Base-by-base conservation (phyloP, 2,888 invertebrate species). In the Emmelina monodactyla region DNA sequence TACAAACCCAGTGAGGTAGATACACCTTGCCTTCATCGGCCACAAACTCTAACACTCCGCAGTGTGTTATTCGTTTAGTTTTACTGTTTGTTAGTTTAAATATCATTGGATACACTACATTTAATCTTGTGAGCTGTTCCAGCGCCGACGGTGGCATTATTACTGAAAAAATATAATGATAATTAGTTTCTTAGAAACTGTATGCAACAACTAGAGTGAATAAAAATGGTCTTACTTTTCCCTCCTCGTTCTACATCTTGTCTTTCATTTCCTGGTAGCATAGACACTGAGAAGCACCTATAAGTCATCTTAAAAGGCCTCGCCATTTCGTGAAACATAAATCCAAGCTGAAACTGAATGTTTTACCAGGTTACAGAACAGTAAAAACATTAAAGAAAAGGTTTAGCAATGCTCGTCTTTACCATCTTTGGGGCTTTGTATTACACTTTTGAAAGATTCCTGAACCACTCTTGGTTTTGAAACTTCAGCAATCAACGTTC, bases 21-120 rank as follows among this genome's bases (percentile, higher is more conserved):
- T 97, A 98, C 30, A 96, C 94, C 75, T 92, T 92, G 16, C 97
- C 98, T 72, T 99, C 99, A 63, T 98, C 97, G 7, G 99, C 98
- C 5, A 98, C 95, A 82, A 99, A 99, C 68, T 99, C 99, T 43
- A 99, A 67, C 0, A 99, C 98, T 35, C 96, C 96, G 62, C 95
- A 94, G 63, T 99, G 98, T 7, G 97, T 97, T 16, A 88, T 82
- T 40, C 95, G 84, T 44, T 88, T 88, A 4, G 88, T 88, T 55
- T 89, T 91, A 49, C 88, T 88, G 63, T 97, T 97, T 15, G 88
- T 92, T 22, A 99, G 75, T 64, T 97, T 97, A 65, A 99, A 99
- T 38, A 99, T 83, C 98, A 99, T 99, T 0, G 99, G 99, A 61
- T 98, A 99, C 57, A 92, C 94, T 42, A 98, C 95, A 67, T 97